These are phyloP conservation scores for Tanypteryx hageni DNA, from an alignment of 2,888 invertebrate species.

Conservation along the genomic window DNA sequence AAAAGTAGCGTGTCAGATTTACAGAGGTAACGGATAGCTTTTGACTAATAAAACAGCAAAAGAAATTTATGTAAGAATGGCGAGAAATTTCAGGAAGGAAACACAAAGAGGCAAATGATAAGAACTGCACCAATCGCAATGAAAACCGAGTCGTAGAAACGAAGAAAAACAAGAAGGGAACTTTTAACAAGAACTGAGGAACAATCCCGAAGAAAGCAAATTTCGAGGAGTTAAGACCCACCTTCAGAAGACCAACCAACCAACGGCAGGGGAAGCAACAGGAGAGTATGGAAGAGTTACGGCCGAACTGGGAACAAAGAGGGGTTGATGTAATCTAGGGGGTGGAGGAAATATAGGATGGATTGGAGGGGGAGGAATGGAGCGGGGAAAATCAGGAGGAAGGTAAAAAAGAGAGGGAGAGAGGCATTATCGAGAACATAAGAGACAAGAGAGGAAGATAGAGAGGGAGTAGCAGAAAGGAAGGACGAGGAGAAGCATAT, in stretches of 20 bases:
- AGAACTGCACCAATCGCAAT: background rate
- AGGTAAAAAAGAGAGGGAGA: conserved; percentile 30
- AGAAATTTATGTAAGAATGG: too few species aligned
- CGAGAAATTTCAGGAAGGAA: too few species aligned
- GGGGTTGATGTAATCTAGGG: background rate
- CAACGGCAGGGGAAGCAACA: background rate
- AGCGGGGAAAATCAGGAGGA: background rate
- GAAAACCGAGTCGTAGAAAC: background rate
- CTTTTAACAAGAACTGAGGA: background rate
- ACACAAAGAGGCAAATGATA: background rate
- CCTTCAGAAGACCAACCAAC: too few species aligned
- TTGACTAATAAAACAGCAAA: too few species aligned
- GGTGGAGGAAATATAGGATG: background rate
- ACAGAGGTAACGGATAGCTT: too few species aligned
- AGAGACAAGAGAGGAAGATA: background rate
- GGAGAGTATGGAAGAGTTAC: background rate
- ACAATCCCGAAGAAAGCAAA: background rate
- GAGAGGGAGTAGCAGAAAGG: background rate
- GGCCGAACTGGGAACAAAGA: background rate
- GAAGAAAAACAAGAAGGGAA: background rate
- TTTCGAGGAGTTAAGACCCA: too few species aligned
- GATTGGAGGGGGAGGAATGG: background rate
- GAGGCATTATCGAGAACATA: background rate
- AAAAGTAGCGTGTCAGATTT: too few species aligned
- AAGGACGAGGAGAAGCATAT: background rate